Percentiles rank a stretch among this genome's conserved stretches.
Conservation (phyloP, 1,140 invertebrate genomes). For the Diachasma alloeum region DNA sequence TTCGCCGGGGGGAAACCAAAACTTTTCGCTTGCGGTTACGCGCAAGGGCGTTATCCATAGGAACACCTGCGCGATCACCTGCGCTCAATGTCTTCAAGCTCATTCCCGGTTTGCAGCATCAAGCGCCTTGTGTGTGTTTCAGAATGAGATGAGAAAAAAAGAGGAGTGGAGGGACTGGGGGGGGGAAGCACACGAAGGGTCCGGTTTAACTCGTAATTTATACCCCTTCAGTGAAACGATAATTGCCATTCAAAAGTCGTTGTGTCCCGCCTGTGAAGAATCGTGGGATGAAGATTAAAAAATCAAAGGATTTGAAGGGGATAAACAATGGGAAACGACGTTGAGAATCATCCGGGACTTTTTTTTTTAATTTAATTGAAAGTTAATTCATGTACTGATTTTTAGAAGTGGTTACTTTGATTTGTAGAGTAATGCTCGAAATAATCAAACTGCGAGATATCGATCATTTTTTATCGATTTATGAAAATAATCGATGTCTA, state of each 20-base stretch:
- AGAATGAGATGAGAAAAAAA: background rate
- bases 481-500: too few species aligned
- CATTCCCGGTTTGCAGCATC: constrained; percentile 12
- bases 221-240: constrained; percentile 17
- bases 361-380: too few species aligned
- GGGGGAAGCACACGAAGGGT: background rate
- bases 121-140: background rate
- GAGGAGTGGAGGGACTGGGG: background rate
- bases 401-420: too few species aligned
- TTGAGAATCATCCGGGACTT: too few species aligned
- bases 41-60: constrained; percentile 1
- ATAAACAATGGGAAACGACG: too few species aligned
- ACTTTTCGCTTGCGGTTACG: constrained; percentile 5
- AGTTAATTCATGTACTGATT: too few species aligned
- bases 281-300: background rate
- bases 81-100: constrained; percentile 4
- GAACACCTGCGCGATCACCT: constrained; percentile 1
- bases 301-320: background rate
- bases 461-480: too few species aligned
- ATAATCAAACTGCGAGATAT: too few species aligned
- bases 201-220: constrained; percentile 19
- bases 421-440: too few species aligned
- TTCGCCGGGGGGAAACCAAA: background rate
- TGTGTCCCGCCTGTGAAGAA: constrained; percentile 9
- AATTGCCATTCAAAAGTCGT: constrained; percentile 23